Evolutionary conservation across 1,140 invertebrate species (phyloP), one percentile per base, ranked within the genome.

Genomic region (Lethocerus indicus): DNA sequence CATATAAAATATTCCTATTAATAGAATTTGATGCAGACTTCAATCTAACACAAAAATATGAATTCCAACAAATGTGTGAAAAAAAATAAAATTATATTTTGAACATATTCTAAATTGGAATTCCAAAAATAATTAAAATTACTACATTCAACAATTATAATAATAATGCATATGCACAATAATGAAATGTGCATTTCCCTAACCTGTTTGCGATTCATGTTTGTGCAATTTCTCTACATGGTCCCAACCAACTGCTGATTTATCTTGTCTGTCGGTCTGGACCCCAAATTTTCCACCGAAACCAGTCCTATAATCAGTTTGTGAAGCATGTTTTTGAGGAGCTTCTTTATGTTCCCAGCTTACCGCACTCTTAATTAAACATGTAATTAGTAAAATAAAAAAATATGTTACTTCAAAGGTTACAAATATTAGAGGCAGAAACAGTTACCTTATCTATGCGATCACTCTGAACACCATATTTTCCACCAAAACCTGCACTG

Each of bases 251-350:
- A 84, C 68, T 1, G 87, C 85, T 20, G 76, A 75, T 62, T 79
- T 86, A 69, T 94, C 90, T 58, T 84, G 76, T 26, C 84, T 63
- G 67, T 93, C 89, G 5, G 67, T 68, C 66, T 92, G 81, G 1
- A 94, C 81, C 2, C 90, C 90, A 70, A 81, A 94, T 65, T 91
- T 91, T 0, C 90, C 90, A 5, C 90, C 90, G 68, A 92, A 92
- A 1, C 87, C 87, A 47, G 76, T 73, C 1, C 74, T 71, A 60
- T 84, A 83, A 67, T 91, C 87, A 64, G 76, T 84, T 60, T 88
- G 85, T 0, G 82, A 87, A 1, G 75, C 71, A 60, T 89, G 85
- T 63, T 86, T 83, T 56, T 78, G 76, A 13, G 83, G 60, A 57
- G 76, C 73, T 57, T 79, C 82, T 51, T 74, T 71, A 60, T 85